Conservation (phyloP, 2,888 invertebrate species). For the Neoaliturus tenellus region DNA sequence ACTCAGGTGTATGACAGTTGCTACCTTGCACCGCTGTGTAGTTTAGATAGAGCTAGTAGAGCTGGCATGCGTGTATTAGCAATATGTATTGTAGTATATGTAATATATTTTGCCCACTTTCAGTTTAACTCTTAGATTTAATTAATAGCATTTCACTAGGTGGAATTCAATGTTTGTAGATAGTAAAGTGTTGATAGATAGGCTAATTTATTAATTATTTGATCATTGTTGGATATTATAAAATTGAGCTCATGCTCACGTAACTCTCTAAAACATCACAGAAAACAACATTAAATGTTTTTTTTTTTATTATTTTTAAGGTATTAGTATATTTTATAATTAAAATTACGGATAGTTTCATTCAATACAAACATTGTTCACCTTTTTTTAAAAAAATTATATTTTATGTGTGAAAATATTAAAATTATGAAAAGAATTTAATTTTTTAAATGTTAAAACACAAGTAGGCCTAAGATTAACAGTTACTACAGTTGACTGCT, state of each 20-base stretch:
- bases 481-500: no score
- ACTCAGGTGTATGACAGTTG: conserved; percentile 14
- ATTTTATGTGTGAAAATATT: no score
- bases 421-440: no score
- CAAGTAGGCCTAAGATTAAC: no score
- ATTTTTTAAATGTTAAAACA: no score
- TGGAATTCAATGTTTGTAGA: neutral
- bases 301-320: neutral
- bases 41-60: conserved; percentile 48
- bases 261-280: neutral
- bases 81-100: conserved; percentile 44
- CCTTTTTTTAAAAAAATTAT: no score
- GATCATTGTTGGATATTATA: no score
- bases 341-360: no score
- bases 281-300: neutral
- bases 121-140: neutral
- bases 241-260: no score
- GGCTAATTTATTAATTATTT: no score
- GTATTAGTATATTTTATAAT: neutral
- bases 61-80: conserved; percentile 52
- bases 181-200: neutral
- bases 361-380: no score
- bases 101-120: neutral
- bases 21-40: conserved; percentile 20
- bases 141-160: neutral